Evolutionary conservation across 2,797 vertebrate species (phyloP).

Genomic region (Astyanax mexicanus): DNA sequence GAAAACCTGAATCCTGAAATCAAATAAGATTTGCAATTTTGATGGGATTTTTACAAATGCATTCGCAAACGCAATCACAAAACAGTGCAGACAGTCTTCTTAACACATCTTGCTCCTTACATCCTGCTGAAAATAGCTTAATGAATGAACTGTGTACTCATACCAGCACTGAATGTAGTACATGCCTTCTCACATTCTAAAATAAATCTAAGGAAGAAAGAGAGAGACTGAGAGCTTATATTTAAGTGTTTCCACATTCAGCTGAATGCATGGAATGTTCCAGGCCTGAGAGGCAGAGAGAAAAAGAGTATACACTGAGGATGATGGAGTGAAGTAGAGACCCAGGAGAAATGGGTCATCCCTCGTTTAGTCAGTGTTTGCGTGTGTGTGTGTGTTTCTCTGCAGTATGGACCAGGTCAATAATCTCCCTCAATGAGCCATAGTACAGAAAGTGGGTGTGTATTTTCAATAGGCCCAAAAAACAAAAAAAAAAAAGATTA

Average conservation of each 20-base stretch:
- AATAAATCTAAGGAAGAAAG: slow-evolving; percentile 56
- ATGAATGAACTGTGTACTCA: too few relatives aligned
- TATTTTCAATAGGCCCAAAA: slow-evolving; percentile 19
- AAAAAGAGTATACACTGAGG: slow-evolving; percentile 74
- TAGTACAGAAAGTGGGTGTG: slow-evolving; percentile 6
- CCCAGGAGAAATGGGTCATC: slow-evolving; percentile 80
- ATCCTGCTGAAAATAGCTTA: too few relatives aligned
- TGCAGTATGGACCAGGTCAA: slow-evolving; percentile 44
- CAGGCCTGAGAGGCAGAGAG: slow-evolving; percentile 49
- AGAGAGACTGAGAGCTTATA: slow-evolving; percentile 52
- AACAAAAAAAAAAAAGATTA: too few relatives aligned
- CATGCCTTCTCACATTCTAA: too few relatives aligned
- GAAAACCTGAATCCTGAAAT: too few relatives aligned
- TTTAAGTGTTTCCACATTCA: slow-evolving; percentile 51
- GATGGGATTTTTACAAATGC: too few relatives aligned
- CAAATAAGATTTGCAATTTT: too few relatives aligned
- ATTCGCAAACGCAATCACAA: too few relatives aligned
- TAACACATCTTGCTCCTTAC: too few relatives aligned
- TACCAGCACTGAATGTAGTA: too few relatives aligned
- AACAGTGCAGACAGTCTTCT: too few relatives aligned
- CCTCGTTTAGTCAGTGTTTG: slow-evolving; percentile 67
- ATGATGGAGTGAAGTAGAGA: slow-evolving; percentile 80
- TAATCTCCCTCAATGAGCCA: slow-evolving; percentile 17
- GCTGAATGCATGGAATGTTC: slow-evolving; percentile 54
- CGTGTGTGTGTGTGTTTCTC: slow-evolving; percentile 22